Evolutionary conservation across 2,888 invertebrate species (phyloP).

Genomic region (Xanthorhoe spadicearia): DNA sequence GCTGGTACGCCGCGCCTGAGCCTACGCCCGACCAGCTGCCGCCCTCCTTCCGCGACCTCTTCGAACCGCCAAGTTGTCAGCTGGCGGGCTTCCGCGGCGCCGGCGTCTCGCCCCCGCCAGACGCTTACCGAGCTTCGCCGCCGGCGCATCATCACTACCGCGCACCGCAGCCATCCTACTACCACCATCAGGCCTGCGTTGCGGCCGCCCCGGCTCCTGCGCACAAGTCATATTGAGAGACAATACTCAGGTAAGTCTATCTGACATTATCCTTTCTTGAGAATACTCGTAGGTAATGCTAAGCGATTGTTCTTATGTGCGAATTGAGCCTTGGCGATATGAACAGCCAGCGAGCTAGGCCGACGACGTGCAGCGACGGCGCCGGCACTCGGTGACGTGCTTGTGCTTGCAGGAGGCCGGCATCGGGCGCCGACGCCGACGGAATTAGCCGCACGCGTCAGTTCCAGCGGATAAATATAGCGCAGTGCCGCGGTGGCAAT

Average conservation of each 20-base stretch:
- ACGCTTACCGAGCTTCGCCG: constrained; percentile 74
- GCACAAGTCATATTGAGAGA: constrained; percentile 81
- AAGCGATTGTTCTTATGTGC: constrained; percentile 68
- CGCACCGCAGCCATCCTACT: constrained; percentile 77
- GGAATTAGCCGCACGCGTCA: constrained; percentile 80
- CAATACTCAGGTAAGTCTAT: constrained; percentile 68
- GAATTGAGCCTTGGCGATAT: constrained; percentile 73
- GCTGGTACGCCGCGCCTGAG: constrained; percentile 85
- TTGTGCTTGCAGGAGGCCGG: constrained; percentile 83
- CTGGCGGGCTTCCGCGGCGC: constrained; percentile 77
- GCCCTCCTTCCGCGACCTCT: constrained; percentile 77
- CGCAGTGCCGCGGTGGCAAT: constrained; percentile 76
- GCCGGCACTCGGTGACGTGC: constrained; percentile 74
- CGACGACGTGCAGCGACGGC: constrained; percentile 55
- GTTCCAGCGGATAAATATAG: constrained; percentile 83
- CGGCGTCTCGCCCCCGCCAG: constrained; percentile 68
- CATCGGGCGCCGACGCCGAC: constrained; percentile 81
- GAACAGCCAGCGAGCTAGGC: constrained; percentile 53
- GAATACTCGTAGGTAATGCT: constrained; percentile 50
- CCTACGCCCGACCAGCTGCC: constrained; percentile 75
- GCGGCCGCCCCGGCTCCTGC: constrained; percentile 79
- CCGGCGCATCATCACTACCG: constrained; percentile 80
- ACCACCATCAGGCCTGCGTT: constrained; percentile 86
- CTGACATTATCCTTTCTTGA: background rate
- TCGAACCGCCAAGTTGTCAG: constrained; percentile 82